Conservation (phyloP, 2,113 vertebrate genomes). For the Atractosteus spatula region DNA sequence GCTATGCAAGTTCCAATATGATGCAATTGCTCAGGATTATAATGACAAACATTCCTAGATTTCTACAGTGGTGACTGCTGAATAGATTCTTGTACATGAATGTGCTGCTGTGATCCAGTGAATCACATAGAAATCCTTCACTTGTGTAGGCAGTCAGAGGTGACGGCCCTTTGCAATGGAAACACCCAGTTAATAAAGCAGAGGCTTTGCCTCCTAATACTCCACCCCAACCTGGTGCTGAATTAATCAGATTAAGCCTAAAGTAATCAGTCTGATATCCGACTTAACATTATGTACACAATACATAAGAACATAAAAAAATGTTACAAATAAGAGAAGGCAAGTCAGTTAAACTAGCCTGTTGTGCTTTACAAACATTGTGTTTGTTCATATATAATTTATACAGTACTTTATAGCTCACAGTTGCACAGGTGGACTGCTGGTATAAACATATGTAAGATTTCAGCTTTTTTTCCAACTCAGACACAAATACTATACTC, state of each 20-base stretch:
- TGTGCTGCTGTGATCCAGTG: conserved; percentile 2
- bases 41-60: too few species aligned
- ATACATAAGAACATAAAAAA: background rate
- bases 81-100: too few species aligned
- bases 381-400: background rate
- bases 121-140: conserved; percentile 12
- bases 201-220: conserved; percentile 27
- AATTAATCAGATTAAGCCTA: conserved; percentile 13
- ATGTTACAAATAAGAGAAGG: too few species aligned
- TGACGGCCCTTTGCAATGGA: conserved; percentile 28
- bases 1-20: background rate
- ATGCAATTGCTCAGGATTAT: background rate
- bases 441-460: too few species aligned
- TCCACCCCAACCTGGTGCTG: conserved; percentile 20
- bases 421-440: too few species aligned
- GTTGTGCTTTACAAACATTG: too few species aligned
- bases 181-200: conserved; percentile 16
- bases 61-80: too few species aligned
- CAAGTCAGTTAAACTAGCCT: too few species aligned
- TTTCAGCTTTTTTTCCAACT: background rate
- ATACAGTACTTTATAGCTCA: background rate
- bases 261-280: background rate
- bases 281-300: background rate
- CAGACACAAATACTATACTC: background rate
- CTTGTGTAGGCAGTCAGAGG: conserved; percentile 36